A percentile compares a stretch with the other conserved stretches of the same genome.
Conservation (phyloP, 1,140 invertebrate genomes). For the Berghia stephanieae region DNA sequence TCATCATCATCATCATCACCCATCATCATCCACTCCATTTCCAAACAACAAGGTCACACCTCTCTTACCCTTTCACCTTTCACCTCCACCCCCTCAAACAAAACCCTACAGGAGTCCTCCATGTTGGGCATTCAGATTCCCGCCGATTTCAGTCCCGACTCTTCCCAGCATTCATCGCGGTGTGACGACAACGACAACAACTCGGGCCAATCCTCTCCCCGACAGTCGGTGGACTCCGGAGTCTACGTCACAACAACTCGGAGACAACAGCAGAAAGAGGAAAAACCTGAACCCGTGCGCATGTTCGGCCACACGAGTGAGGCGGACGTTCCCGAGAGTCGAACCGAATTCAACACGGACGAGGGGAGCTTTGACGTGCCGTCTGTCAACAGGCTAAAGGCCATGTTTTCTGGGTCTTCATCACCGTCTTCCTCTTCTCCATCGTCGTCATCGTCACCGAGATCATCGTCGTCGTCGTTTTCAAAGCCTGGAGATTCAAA, state of each 20-base stretch:
- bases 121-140: constrained; percentile 34
- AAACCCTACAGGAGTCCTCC: constrained; percentile 30
- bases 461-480: too few relatives aligned
- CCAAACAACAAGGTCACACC: too few relatives aligned
- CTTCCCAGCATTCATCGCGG: constrained; percentile 14
- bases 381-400: constrained; percentile 55
- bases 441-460: too few relatives aligned
- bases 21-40: too few relatives aligned
- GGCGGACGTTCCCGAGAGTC: constrained; percentile 54
- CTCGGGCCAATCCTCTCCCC: constrained; percentile 38
- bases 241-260: constrained; percentile 35
- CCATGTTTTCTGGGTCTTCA: constrained; percentile 52
- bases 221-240: constrained; percentile 44
- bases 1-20: too few relatives aligned
- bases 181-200: constrained; percentile 17
- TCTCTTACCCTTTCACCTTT: too few relatives aligned
- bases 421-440: too few relatives aligned
- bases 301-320: constrained; percentile 46
- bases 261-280: background rate
- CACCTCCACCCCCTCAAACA: too few relatives aligned
- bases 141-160: constrained; percentile 30
- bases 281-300: constrained; percentile 36
- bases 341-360: constrained; percentile 55
- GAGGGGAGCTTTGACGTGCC: constrained; percentile 50
- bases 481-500: too few relatives aligned